A percentile compares a stretch with the other conserved stretches of the same genome.
Evolutionary conservation across 2,888 invertebrate species (phyloP).

Genomic region (Busseola fusca): DNA sequence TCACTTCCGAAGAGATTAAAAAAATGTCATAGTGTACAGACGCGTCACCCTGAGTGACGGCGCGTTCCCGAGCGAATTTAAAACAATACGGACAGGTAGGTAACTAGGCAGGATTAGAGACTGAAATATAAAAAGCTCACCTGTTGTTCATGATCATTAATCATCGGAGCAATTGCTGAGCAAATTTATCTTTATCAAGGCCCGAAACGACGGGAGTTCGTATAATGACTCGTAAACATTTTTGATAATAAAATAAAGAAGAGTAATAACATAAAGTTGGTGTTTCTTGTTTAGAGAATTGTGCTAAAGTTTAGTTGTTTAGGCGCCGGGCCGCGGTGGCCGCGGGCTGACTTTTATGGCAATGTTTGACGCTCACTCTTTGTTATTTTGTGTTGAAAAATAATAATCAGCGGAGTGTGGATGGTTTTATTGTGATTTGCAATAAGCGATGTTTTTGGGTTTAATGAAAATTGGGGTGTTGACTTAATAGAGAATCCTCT

Average conservation of each 20-base stretch:
- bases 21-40: constrained; percentile 44
- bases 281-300: constrained; percentile 56
- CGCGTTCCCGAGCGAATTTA: constrained; percentile 48
- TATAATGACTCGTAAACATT: constrained; percentile 67
- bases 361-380: constrained; percentile 39
- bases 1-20: constrained; percentile 47
- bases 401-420: constrained; percentile 50
- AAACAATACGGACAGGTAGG: constrained; percentile 59
- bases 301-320: constrained; percentile 52
- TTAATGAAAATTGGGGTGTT: constrained; percentile 16
- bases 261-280: constrained; percentile 60
- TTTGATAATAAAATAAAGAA: constrained; percentile 65
- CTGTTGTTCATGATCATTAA: constrained; percentile 70
- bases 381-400: constrained; percentile 40
- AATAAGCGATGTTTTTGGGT: constrained; percentile 33
- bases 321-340: constrained; percentile 34
- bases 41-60: constrained; percentile 47
- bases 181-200: constrained; percentile 77
- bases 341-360: constrained; percentile 40
- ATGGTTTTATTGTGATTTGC: constrained; percentile 50
- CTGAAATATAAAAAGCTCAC: constrained; percentile 59
- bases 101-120: constrained; percentile 54
- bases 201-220: constrained; percentile 60
- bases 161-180: constrained; percentile 67
- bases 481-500: not conserved